Evolutionary conservation across 2,888 invertebrate genomes (phyloP).

Genomic region (Chorisops tibialis): DNA sequence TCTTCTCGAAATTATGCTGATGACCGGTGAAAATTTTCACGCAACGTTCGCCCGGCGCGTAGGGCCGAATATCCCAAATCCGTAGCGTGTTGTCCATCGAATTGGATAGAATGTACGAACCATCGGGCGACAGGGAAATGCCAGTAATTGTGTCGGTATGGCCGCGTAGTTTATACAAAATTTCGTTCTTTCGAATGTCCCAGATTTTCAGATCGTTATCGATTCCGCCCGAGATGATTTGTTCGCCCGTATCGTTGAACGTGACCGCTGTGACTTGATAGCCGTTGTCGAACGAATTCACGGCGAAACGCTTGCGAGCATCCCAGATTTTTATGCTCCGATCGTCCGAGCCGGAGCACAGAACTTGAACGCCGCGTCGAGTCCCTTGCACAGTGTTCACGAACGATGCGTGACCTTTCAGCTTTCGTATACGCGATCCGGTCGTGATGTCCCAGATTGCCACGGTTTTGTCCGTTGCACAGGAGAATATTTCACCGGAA

Average conservation of each 20-base stretch:
- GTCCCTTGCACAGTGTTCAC: slow-evolving; percentile 68
- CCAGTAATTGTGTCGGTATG: slow-evolving; percentile 96
- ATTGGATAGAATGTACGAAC: slow-evolving; percentile 89
- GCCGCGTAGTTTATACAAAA: slow-evolving; percentile 81
- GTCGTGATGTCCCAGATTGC: slow-evolving; percentile 94
- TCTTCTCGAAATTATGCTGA: slow-evolving; percentile 97
- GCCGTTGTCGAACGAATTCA: slow-evolving; percentile 66
- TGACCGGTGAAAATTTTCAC: slow-evolving; percentile 90
- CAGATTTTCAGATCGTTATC: slow-evolving; percentile 98
- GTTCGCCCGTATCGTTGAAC: slow-evolving; percentile 94
- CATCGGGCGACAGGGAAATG: slow-evolving; percentile 76
- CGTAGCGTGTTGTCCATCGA: slow-evolving; percentile 94
- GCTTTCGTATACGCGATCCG: slow-evolving; percentile 81
- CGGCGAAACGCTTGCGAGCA: slow-evolving; percentile 78
- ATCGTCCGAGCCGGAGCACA: slow-evolving; percentile 95
- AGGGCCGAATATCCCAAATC: slow-evolving; percentile 96
- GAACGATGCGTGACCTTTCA: slow-evolving; percentile 78
- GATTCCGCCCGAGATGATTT: slow-evolving; percentile 90
- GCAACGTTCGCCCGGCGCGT: slow-evolving; percentile 89
- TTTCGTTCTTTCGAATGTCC: slow-evolving; percentile 88
- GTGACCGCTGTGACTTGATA: slow-evolving; percentile 83
- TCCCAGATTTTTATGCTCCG: slow-evolving; percentile 92
- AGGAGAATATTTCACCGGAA: slow-evolving; percentile 82
- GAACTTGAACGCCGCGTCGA: slow-evolving; percentile 81
- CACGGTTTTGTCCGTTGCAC: slow-evolving; percentile 91